Evolutionary conservation across 1,140 invertebrate species (phyloP).

Genomic region (Drosophila sucinea): DNA sequence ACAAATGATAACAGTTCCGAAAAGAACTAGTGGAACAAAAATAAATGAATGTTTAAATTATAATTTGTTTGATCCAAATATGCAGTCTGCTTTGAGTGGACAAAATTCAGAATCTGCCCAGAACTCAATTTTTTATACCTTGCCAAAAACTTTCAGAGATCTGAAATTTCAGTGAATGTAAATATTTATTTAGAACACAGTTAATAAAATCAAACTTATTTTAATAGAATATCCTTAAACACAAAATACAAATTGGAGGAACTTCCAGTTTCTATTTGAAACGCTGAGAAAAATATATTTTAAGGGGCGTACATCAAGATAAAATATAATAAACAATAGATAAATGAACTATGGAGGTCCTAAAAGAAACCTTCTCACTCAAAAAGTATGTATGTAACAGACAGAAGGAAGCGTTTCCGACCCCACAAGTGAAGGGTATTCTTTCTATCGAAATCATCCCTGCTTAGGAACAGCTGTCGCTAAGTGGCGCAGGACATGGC

Average conservation of each 20-base stretch:
- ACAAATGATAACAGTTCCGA: constrained; percentile 28
- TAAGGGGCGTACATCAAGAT: no score
- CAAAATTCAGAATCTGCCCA: not conserved
- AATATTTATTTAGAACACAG: not conserved
- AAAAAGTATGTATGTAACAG: no score
- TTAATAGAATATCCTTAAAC: no score
- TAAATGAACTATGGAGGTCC: no score
- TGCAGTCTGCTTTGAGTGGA: not conserved
- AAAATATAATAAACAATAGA: no score
- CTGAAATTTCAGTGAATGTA: not conserved
- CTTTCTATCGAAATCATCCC: constrained; percentile 24
- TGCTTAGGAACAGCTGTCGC: constrained; percentile 53
- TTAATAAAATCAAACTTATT: no score
- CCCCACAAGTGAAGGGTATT: not conserved
- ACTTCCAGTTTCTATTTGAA: no score
- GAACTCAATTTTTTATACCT: not conserved
- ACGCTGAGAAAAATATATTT: no score
- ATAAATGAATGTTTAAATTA: constrained; percentile 40
- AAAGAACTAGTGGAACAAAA: constrained; percentile 37
- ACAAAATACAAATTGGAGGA: no score
- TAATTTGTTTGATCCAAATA: not conserved
- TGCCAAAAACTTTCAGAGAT: not conserved
- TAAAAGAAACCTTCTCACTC: no score
- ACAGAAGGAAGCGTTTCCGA: no score
- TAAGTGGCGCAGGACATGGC: constrained; percentile 55